Conservation (phyloP, 2,113 vertebrate species). For the Polypterus bichir region DNA sequence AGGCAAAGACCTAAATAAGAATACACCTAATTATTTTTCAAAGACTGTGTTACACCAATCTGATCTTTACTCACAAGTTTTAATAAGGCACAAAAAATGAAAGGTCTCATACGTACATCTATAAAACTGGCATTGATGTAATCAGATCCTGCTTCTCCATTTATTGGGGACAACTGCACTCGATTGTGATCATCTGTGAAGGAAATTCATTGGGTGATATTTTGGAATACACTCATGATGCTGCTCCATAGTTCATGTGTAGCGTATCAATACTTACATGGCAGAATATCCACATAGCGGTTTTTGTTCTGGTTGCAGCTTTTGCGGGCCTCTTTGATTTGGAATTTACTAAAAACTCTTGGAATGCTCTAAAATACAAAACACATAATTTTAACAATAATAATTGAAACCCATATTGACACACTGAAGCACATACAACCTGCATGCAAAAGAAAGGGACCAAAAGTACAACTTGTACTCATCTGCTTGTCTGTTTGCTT, state of each 20-base stretch:
- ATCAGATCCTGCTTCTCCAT: constrained; percentile 61
- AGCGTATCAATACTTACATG: constrained; percentile 60
- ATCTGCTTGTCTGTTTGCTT: too few species aligned
- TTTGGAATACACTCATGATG: too few species aligned
- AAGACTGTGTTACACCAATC: too few species aligned
- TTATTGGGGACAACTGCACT: constrained; percentile 64
- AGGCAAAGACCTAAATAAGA: too few species aligned
- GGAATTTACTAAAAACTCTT: constrained; percentile 70
- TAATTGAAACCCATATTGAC: too few species aligned
- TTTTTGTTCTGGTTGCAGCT: constrained; percentile 73
- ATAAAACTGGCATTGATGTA: constrained; percentile 96
- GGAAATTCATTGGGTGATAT: constrained; percentile 5
- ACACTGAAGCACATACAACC: too few species aligned
- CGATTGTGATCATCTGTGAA: constrained; percentile 81
- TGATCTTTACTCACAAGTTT: too few species aligned
- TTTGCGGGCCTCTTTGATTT: constrained; percentile 79
- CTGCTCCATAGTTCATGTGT: too few species aligned
- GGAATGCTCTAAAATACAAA: constrained; percentile 73
- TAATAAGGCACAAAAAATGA: too few species aligned
- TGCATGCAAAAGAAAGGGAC: too few species aligned
- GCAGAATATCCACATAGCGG: constrained; percentile 90
- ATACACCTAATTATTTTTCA: too few species aligned
- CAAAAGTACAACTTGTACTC: too few species aligned
- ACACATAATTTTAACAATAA: constrained; percentile 11
- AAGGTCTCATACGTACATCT: constrained; percentile 53